A percentile compares a stretch with the other conserved stretches of the same genome.
These are phyloP conservation scores for Anagyrus pseudococci DNA, from an alignment of 2,888 invertebrate species.

Conservation along the genomic window DNA sequence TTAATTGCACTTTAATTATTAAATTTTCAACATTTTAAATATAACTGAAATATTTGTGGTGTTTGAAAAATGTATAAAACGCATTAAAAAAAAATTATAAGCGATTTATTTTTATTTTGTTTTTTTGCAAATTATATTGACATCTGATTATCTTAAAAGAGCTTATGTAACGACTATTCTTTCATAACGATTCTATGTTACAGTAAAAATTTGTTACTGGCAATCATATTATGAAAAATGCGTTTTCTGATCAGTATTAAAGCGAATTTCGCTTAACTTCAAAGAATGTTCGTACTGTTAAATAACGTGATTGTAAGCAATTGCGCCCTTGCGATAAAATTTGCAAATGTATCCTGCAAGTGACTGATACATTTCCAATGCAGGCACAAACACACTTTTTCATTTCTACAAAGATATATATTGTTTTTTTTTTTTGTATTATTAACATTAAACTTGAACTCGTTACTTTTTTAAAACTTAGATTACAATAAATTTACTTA, in stretches of 20 bases:
- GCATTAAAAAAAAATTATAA: too few species aligned
- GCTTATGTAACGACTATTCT: too few species aligned
- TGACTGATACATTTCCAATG: slow-evolving; percentile 26
- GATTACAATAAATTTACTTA: too few species aligned
- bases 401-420: not conserved
- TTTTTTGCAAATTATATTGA: too few species aligned
- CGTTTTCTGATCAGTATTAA: slow-evolving; percentile 39
- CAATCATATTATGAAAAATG: slow-evolving; percentile 16
- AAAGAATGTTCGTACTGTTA: slow-evolving; percentile 32
- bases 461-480: too few species aligned
- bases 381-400: slow-evolving; percentile 15
- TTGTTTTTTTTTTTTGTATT: not conserved
- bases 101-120: too few species aligned
- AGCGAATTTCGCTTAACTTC: slow-evolving; percentile 36
- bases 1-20: too few species aligned
- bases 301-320: slow-evolving; percentile 17
- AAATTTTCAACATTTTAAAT: too few species aligned
- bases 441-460: too few species aligned
- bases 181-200: slow-evolving; percentile 28
- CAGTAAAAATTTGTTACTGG: slow-evolving; percentile 35
- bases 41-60: too few species aligned
- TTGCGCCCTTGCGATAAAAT: slow-evolving; percentile 14
- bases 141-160: too few species aligned
- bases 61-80: too few species aligned
- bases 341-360: slow-evolving; percentile 30